phyloP scores from a whole-genome alignment of 2,888 invertebrate species.

The Norana najaformis region DNA sequence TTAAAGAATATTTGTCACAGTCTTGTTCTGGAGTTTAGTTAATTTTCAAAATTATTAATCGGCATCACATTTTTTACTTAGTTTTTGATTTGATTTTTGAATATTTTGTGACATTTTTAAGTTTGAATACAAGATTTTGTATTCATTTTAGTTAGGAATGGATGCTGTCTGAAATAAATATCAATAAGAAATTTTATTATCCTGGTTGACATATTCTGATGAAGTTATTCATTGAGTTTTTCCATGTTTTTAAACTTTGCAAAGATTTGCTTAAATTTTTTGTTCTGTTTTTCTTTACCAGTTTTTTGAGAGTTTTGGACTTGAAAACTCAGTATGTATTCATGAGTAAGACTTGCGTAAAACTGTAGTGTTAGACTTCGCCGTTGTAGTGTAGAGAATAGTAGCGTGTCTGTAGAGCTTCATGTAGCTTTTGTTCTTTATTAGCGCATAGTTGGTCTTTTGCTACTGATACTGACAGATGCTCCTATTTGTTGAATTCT shows the following conservation, averaged over 20 bases:
- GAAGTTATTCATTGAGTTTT: not conserved
- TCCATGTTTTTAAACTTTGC: not conserved
- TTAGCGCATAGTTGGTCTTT: not conserved
- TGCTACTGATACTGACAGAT: too few species aligned
- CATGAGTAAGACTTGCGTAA: not conserved
- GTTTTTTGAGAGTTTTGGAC: constrained; percentile 27
- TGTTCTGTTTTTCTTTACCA: constrained; percentile 23
- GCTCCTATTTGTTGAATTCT: too few species aligned
- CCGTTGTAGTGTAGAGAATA: not conserved
- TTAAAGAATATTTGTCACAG: not conserved
- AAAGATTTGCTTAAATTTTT: not conserved
- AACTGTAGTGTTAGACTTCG: not conserved
- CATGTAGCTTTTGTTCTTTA: not conserved
- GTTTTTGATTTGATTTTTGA: too few species aligned
- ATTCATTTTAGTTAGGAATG: not conserved
- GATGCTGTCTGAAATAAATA: not conserved
- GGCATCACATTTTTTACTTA: too few species aligned
- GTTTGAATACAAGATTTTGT: too few species aligned
- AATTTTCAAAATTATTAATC: too few species aligned
- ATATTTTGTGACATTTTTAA: too few species aligned
- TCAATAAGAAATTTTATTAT: not conserved
- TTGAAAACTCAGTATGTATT: constrained; percentile 25
- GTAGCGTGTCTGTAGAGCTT: not conserved
- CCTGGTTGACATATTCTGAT: not conserved
- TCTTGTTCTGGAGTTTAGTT: too few species aligned